Conservation (phyloP, 2,113 vertebrate genomes). For the Nothoprocta perdicaria region DNA sequence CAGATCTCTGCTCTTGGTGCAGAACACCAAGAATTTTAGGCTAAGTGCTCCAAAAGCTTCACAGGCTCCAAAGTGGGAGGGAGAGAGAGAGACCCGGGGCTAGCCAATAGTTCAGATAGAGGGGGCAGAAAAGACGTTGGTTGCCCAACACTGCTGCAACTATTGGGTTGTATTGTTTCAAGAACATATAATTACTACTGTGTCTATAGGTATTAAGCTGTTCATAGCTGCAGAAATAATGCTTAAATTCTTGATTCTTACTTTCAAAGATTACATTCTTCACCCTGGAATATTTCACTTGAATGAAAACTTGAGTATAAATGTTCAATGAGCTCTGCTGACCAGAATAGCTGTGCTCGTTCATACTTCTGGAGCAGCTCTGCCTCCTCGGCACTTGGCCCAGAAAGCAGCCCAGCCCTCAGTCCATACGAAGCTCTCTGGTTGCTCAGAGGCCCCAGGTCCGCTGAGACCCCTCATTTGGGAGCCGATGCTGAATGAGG, state of each 20-base stretch:
- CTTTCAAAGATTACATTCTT: conserved; percentile 68
- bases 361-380: conserved; percentile 69
- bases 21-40: neutral
- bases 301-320: conserved; percentile 77
- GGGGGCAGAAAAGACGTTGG: neutral
- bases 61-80: neutral
- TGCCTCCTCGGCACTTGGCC: conserved; percentile 62
- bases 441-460: conserved; percentile 53
- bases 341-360: conserved; percentile 80
- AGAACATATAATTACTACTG: neutral
- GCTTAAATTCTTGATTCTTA: conserved; percentile 39
- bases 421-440: neutral
- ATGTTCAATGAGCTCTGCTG: conserved; percentile 79
- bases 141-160: neutral
- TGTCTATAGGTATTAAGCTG: conserved; percentile 37
- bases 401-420: conserved; percentile 48
- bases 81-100: neutral
- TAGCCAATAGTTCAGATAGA: neutral
- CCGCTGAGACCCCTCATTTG: conserved; percentile 40
- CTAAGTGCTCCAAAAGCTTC: neutral
- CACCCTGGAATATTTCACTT: conserved; percentile 73
- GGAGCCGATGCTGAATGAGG: conserved; percentile 31
- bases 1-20: neutral
- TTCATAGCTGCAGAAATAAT: conserved; percentile 42
- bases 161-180: neutral